Percentiles rank a stretch among this genome's conserved stretches.
These are phyloP conservation scores for Strigops habroptila DNA, from an alignment of 2,113 vertebrate genomes.

Conservation along the genomic window DNA sequence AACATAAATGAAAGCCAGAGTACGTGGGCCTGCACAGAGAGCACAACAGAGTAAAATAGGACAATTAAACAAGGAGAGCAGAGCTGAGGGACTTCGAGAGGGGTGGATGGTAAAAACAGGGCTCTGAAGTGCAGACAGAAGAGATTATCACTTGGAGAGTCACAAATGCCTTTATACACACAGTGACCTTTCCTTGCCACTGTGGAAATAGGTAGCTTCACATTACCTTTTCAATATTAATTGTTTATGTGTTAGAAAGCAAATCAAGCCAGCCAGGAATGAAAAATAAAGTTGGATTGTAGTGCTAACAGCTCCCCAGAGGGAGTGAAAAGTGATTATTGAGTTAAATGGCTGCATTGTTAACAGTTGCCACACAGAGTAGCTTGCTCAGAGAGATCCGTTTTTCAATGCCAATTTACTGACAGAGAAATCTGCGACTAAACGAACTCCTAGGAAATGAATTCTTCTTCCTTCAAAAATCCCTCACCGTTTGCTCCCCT, in stretches of 20 bases:
- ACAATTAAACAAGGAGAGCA: background rate
- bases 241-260: slow-evolving; percentile 65
- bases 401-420: slow-evolving; percentile 29
- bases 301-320: slow-evolving; percentile 64
- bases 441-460: background rate
- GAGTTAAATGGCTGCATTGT: slow-evolving; percentile 63
- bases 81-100: background rate
- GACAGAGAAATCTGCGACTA: background rate
- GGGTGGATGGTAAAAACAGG: background rate
- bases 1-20: background rate
- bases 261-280: slow-evolving; percentile 60
- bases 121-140: background rate
- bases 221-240: slow-evolving; percentile 37
- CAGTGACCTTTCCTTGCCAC: background rate
- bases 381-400: slow-evolving; percentile 15
- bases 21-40: background rate
- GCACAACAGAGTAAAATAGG: background rate
- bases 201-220: background rate
- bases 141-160: background rate
- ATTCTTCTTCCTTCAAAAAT: background rate
- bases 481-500: background rate
- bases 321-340: slow-evolving; percentile 55
- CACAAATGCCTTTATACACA: background rate
- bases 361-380: slow-evolving; percentile 42
- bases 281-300: slow-evolving; percentile 63